A percentile compares a stretch with the other conserved stretches of the same genome.
Conservation (phyloP, 2,888 invertebrate species). For the Bombylius discolor region DNA sequence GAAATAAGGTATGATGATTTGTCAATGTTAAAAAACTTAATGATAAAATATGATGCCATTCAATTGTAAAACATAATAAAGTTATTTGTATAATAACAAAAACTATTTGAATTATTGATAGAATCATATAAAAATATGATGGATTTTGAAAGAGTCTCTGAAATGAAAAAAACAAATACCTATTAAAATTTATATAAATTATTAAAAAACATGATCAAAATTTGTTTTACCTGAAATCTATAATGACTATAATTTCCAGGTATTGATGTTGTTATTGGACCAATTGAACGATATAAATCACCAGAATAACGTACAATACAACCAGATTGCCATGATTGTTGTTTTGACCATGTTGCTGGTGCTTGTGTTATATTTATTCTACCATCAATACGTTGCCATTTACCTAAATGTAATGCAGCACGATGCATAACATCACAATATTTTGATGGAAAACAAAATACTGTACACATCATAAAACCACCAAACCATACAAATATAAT, state of each 20-base stretch:
- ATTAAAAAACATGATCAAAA: conserved; percentile 1
- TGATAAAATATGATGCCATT: conserved; percentile 88
- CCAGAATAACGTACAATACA: conserved; percentile 59
- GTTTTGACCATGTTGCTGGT: conserved; percentile 41
- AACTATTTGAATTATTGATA: conserved; percentile 57
- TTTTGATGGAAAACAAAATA: conserved; percentile 49
- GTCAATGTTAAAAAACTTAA: conserved; percentile 74
- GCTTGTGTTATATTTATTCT: conserved; percentile 14
- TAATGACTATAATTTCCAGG: conserved; percentile 71
- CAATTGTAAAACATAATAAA: conserved; percentile 61
- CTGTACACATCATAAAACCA: conserved; percentile 64
- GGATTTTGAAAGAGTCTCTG: conserved; percentile 84
- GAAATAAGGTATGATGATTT: conserved; percentile 85
- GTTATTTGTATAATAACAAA: conserved; percentile 66
- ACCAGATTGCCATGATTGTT: conserved; percentile 60
- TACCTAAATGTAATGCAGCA: conserved; percentile 77
- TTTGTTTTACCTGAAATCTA: conserved; percentile 67
- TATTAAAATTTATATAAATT: conserved; percentile 7
- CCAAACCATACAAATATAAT: conserved; percentile 73
- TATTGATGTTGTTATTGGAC: conserved; percentile 72
- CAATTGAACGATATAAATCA: conserved; percentile 60
- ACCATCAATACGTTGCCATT: conserved; percentile 30
- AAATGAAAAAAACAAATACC: conserved; percentile 24
- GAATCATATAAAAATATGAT: conserved; percentile 55
- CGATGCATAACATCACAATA: conserved; percentile 85